These are phyloP conservation scores for Timema podura DNA, from an alignment of 2,888 invertebrate genomes.

Conservation along the genomic window DNA sequence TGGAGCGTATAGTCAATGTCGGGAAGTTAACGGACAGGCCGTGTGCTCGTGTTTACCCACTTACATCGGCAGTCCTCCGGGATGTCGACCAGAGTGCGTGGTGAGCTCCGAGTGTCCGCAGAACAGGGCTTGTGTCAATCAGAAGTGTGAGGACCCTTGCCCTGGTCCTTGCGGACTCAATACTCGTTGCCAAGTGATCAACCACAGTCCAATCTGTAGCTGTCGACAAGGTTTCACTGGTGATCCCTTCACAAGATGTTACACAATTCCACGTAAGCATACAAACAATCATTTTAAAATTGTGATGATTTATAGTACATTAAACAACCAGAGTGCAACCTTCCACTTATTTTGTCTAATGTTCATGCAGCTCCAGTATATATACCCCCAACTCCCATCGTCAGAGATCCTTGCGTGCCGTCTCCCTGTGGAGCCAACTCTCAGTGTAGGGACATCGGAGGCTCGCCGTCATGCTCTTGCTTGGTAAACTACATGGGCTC, in stretches of 20 bases:
- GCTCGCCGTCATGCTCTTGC: conserved; percentile 42
- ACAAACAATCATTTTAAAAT: neutral
- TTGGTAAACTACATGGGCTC: conserved; percentile 41
- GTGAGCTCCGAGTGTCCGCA: conserved; percentile 31
- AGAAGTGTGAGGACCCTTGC: conserved; percentile 30
- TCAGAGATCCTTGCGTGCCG: conserved; percentile 41
- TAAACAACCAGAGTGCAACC: no score
- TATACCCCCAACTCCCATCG: conserved; percentile 38
- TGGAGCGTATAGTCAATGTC: conserved; percentile 65
- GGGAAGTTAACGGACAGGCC: conserved; percentile 53
- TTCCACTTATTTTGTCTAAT: no score
- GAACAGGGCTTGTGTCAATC: conserved; percentile 28
- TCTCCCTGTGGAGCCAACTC: conserved; percentile 61
- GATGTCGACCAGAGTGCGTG: conserved; percentile 29
- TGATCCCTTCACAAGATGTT: conserved; percentile 69
- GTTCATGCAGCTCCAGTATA: no score
- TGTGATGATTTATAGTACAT: no score
- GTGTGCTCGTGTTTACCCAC: conserved; percentile 45
- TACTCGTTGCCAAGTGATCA: conserved; percentile 30
- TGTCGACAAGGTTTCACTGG: conserved; percentile 58
- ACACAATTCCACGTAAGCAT: conserved; percentile 41
- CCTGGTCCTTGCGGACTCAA: conserved; percentile 31
- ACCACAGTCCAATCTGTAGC: conserved; percentile 32
- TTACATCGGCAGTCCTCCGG: conserved; percentile 28
- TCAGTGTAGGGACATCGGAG: conserved; percentile 47